Conservation (phyloP, 2,113 vertebrate species). For the Meles meles region DNA sequence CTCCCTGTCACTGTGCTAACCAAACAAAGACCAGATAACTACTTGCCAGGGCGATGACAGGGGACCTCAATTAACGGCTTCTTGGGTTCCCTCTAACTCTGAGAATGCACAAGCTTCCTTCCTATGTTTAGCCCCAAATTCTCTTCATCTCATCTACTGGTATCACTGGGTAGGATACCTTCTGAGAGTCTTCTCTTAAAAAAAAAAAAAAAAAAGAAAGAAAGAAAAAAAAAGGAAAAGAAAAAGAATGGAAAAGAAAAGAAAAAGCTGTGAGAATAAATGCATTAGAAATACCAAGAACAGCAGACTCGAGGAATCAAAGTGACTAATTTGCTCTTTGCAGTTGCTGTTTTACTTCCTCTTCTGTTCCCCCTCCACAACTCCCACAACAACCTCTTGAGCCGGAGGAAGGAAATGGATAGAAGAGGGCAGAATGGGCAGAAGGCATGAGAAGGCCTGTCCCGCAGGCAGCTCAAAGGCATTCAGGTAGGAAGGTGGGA, state of each 20-base stretch:
- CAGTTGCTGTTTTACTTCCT: background rate
- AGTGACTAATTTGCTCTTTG: background rate
- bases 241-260: background rate
- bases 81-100: background rate
- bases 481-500: background rate
- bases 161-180: background rate
- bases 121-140: background rate
- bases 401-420: background rate
- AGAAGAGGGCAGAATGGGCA: background rate
- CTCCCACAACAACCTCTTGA: background rate
- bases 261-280: background rate
- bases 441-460: background rate
- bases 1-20: background rate
- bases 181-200: background rate
- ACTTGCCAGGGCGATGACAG: background rate
- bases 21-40: background rate
- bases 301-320: background rate
- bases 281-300: background rate
- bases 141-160: background rate
- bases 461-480: background rate
- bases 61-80: background rate
- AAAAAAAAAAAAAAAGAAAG: background rate
- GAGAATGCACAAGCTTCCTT: background rate
- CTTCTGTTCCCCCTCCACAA: background rate
- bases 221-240: background rate